Conservation (phyloP, 1,140 invertebrate genomes). For the Drosophila malerkotliana region DNA sequence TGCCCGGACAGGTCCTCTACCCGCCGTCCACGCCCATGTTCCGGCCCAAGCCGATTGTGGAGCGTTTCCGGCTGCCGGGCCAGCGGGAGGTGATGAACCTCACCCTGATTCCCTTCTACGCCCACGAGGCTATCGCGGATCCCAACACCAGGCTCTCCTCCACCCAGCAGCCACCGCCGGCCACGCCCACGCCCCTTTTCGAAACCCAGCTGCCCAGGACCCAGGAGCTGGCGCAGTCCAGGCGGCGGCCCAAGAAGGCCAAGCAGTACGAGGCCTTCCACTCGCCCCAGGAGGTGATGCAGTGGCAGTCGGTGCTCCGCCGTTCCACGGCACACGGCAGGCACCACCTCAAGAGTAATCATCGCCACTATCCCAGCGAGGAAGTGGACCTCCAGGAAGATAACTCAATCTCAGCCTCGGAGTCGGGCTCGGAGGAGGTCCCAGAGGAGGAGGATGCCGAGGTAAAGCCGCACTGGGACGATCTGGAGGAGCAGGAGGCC, state of each 20-base stretch:
- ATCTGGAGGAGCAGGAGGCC: constrained; percentile 1
- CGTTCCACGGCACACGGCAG: constrained; percentile 2
- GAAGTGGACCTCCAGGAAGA: constrained; percentile 1
- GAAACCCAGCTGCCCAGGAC: constrained; percentile 50
- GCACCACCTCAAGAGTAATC: constrained; percentile 30
- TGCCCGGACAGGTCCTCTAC: constrained; percentile 71
- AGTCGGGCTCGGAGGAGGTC: not conserved
- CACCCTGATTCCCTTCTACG: constrained; percentile 76
- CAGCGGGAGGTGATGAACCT: constrained; percentile 57
- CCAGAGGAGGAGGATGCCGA: not conserved
- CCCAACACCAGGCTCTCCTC: not conserved
- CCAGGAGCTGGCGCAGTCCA: constrained; percentile 17
- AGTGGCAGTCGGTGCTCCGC: constrained; percentile 51
- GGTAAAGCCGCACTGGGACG: not conserved
- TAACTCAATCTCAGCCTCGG: not conserved
- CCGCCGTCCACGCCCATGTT: constrained; percentile 74
- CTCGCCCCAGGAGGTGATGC: constrained; percentile 71
- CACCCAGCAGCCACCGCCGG: not conserved
- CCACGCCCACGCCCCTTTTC: constrained; percentile 23
- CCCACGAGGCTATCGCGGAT: constrained; percentile 68
- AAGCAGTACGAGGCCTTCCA: constrained; percentile 70
- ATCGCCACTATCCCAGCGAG: constrained; percentile 26
- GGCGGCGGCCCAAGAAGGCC: constrained; percentile 54
- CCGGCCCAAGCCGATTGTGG: constrained; percentile 72
- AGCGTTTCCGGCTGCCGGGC: constrained; percentile 60